Evolutionary conservation across 2,888 invertebrate genomes (phyloP), one percentile per base, ranked within the genome.

Genomic region (Ashinkailepas kermadecensis): DNA sequence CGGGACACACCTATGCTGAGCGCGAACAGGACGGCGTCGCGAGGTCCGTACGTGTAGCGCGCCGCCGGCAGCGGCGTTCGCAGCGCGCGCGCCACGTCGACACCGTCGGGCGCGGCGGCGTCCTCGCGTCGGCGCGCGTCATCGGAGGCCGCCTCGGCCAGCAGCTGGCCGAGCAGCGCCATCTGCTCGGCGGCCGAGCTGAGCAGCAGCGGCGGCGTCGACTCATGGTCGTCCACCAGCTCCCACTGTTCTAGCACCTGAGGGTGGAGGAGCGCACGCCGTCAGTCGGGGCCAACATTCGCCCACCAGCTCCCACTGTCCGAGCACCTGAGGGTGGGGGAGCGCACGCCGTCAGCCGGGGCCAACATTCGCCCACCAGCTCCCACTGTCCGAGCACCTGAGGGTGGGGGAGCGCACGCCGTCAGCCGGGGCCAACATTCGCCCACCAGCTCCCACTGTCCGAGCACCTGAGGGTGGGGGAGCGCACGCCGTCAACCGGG

Each of bases 1-100:
- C 39, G 39, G 59, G 89, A 87, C 21, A 87, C 87, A 2, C 91
- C 91, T 84, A 89, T 89, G 89, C 84, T 83, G 85, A 85, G 64
- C 62, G 82, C 74, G 80, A 80, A 83, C 12, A 81, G 65, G 39
- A 82, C 81, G n/a, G 78, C 67, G 54, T 82, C 79, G 18, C 59
- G 58, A 39, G 67, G 80, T n/a, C 11, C 54, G 64, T 80, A 82
- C 25, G 56, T 11, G 78, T 74, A 82, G 7, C 23, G 58, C 23
- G 79, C 78, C 62, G 64, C 18, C 56, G 83, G 83, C 54, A 64
- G 39, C 78, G 81, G 81, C 25, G 65, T 65, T 0, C 79, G 58
- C 15, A 79, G 23, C 13, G 79, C 79, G 13, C 79, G 79, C 6
- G 57, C 23, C 58, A 58, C 58, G 58, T 79, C 58, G 4, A 79